Base-by-base conservation (phyloP, 2,888 invertebrate species). In the Phorcus lineatus region DNA sequence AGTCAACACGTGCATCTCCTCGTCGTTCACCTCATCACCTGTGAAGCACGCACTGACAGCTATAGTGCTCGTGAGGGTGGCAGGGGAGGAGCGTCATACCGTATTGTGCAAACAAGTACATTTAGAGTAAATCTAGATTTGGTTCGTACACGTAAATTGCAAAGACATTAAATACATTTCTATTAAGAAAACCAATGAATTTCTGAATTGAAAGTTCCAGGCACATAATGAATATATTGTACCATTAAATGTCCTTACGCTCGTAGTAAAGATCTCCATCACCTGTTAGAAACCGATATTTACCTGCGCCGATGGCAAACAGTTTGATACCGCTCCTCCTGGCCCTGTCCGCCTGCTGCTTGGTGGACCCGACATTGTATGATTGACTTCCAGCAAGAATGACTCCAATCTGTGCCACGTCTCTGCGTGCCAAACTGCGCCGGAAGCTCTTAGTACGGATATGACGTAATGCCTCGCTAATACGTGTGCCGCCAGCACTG, bases 301-400 rank as follows among this genome's bases (percentile, higher is more conserved):
- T 55, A 17, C 89, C 90, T 17, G 89, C 86, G 7, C 89, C 90
- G 4, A 91, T 86, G 4, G 87, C 88, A 74, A 91, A 84, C 79
- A 91, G 82, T 16, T 87, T 81, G 19, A 91, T 86, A 22, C 90
- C 91, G 0, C 87, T 87, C 55, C 86, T 82, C 0, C 83, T 79
- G 0, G 90, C 88, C 80, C 84, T 85, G 13, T 81, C 80, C 0
- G 91, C 90, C 74, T 90, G 86, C 53, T 86, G 84, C 82, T 86
- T 86, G 1, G 87, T 85, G 16, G 79, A 53, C 67, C 85, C 86
- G 19, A 85, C 52, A 74, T 88, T 85, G 36, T 80, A 81, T 2
- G 88, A 83, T n/a, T 86, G 85, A 74, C 89, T 88, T 74, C 85
- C 88, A 0, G 90, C 89, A 16, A 91, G 80, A 0, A 91, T 80